Evolutionary conservation across 2,888 invertebrate genomes (phyloP).

Genomic region (Entomobrya multifasciata): DNA sequence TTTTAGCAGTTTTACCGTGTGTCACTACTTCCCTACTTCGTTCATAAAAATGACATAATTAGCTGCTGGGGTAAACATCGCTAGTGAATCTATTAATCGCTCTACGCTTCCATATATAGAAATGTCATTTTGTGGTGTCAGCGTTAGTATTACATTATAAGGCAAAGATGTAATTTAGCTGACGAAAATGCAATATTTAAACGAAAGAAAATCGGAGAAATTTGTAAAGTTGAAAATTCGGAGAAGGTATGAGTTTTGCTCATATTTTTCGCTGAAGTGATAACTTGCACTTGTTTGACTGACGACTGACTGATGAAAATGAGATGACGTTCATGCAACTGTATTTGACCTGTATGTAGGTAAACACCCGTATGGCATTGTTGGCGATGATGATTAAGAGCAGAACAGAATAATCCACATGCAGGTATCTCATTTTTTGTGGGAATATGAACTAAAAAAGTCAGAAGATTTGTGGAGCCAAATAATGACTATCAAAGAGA

Average conservation of each 20-base stretch:
- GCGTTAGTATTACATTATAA: too few species aligned
- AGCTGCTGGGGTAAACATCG: too few species aligned
- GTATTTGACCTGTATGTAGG: neutral
- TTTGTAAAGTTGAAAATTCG: conserved; percentile 5
- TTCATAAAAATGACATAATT: too few species aligned
- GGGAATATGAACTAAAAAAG: neutral
- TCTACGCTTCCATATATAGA: too few species aligned
- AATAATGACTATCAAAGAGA: conserved; percentile 33
- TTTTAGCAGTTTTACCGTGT: too few species aligned
- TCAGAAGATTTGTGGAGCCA: conserved; percentile 48
- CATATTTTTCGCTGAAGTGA: too few species aligned
- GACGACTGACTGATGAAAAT: conserved; percentile 6
- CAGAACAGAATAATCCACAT: neutral
- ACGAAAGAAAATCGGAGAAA: neutral
- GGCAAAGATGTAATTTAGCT: too few species aligned
- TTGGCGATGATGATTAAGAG: neutral
- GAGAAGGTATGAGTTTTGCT: conserved; percentile 21
- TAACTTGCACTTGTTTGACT: conserved; percentile 48
- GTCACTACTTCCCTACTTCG: too few species aligned
- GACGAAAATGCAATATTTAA: neutral
- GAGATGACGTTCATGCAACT: conserved; percentile 32
- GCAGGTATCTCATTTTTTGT: neutral
- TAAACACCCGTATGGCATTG: neutral
- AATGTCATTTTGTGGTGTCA: too few species aligned
- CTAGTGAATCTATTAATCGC: too few species aligned